A percentile compares a stretch with the other conserved stretches of the same genome.
These are phyloP conservation scores for Heliconius melpomene DNA, from an alignment of 1,140 invertebrate species.

Conservation along the genomic window DNA sequence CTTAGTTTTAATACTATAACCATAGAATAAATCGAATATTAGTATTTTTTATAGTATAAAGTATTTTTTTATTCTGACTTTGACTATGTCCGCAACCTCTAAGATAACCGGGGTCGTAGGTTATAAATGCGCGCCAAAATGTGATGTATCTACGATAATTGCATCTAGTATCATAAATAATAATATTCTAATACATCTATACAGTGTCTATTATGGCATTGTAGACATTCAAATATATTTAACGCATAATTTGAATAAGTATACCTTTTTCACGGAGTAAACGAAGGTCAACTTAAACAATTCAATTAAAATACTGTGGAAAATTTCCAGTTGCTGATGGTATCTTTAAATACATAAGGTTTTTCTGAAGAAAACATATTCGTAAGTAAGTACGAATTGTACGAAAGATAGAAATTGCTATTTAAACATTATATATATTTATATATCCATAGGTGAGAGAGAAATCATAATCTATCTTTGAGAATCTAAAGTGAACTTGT, in stretches of 20 bases:
- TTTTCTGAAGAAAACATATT: background rate
- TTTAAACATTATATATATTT: background rate
- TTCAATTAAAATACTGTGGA: background rate
- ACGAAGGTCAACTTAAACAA: background rate
- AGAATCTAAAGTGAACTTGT: slow-evolving; percentile 10
- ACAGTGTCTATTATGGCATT: background rate
- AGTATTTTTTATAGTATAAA: background rate
- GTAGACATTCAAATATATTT: background rate
- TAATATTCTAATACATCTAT: background rate
- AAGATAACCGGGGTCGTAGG: background rate
- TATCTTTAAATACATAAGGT: background rate
- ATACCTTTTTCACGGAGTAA: background rate
- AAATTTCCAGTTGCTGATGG: background rate
- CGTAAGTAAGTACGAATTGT: no score
- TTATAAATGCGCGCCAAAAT: slow-evolving; percentile 14
- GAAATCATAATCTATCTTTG: slow-evolving; percentile 10
- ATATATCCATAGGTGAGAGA: background rate
- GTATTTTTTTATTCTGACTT: slow-evolving; percentile 17
- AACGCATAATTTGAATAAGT: background rate
- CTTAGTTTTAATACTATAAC: background rate
- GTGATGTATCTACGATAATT: background rate
- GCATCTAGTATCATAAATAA: background rate
- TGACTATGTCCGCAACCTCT: slow-evolving; percentile 22
- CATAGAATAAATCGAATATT: background rate
- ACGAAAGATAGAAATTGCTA: no score